A percentile compares a stretch with the other conserved stretches of the same genome.
Evolutionary conservation across 2,888 invertebrate genomes (phyloP).

Genomic region (Athripsodes cinereus): DNA sequence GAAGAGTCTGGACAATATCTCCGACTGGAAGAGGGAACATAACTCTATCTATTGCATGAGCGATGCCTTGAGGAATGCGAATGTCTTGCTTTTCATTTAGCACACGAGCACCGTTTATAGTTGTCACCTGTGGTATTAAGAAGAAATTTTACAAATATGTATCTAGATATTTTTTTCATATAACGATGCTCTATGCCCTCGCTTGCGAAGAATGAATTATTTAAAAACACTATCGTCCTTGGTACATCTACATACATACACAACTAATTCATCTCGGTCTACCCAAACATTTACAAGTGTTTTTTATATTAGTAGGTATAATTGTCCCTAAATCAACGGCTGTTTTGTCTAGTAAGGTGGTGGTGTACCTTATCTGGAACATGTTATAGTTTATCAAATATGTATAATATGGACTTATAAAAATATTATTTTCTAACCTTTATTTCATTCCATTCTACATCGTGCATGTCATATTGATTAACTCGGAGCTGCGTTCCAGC

Average conservation of each 20-base stretch:
- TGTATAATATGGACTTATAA: no score
- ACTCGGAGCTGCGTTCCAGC: constrained; percentile 82
- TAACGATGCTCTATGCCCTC: neutral
- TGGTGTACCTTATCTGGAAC: no score
- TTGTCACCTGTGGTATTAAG: constrained; percentile 64
- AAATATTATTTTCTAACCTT: no score
- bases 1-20: constrained; percentile 76
- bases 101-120: constrained; percentile 79
- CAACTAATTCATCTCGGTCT: no score
- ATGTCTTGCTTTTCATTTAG: constrained; percentile 77
- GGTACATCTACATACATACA: no score
- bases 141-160: neutral
- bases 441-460: constrained; percentile 83
- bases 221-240: neutral
- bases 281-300: no score
- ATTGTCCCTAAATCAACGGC: no score
- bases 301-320: no score
- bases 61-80: constrained; percentile 78
- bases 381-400: no score
- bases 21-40: constrained; percentile 89
- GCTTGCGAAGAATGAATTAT: neutral
- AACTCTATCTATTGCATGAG: constrained; percentile 77
- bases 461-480: constrained; percentile 82
- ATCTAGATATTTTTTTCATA: neutral
- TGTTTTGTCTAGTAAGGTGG: no score